Evolutionary conservation across 2,113 vertebrate genomes (phyloP).

Genomic region (Notothenia rossii): DNA sequence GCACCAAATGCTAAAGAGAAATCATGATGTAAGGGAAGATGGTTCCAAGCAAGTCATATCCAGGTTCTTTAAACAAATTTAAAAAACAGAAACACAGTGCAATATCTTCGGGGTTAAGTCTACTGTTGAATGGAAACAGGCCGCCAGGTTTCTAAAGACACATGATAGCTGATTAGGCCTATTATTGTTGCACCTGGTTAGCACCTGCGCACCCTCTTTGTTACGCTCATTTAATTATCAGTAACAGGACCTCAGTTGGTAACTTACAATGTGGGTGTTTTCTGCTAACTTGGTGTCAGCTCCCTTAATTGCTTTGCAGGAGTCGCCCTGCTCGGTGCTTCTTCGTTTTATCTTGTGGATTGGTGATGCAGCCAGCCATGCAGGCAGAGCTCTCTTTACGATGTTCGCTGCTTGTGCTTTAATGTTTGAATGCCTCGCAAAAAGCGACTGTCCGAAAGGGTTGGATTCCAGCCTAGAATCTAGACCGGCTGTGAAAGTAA

Average conservation of each 20-base stretch:
- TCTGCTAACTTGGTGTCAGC: constrained; percentile 80
- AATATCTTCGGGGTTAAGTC: background rate
- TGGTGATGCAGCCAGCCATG: constrained; percentile 56
- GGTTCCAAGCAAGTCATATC: no score
- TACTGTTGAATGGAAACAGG: constrained; percentile 20
- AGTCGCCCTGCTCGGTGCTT: constrained; percentile 68
- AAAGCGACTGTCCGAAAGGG: constrained; percentile 36
- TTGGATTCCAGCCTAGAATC: constrained; percentile 62
- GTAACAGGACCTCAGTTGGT: constrained; percentile 58
- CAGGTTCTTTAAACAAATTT: background rate
- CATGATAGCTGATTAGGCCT: constrained; percentile 50
- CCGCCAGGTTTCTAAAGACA: constrained; percentile 11
- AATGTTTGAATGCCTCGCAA: constrained; percentile 55
- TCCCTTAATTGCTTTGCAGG: constrained; percentile 79
- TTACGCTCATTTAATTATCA: constrained; percentile 23
- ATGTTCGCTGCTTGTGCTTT: constrained; percentile 41
- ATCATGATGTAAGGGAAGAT: background rate
- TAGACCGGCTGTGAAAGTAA: constrained; percentile 56
- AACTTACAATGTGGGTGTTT: constrained; percentile 91
- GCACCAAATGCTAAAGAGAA: constrained; percentile 24
- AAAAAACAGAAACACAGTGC: background rate
- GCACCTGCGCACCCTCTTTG: constrained; percentile 66
- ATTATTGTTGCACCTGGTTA: constrained; percentile 40
- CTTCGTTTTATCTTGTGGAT: constrained; percentile 62
- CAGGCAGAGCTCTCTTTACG: constrained; percentile 61